Base-by-base conservation (phyloP, 2,113 vertebrate species). In the Tachysurus vachellii region DNA sequence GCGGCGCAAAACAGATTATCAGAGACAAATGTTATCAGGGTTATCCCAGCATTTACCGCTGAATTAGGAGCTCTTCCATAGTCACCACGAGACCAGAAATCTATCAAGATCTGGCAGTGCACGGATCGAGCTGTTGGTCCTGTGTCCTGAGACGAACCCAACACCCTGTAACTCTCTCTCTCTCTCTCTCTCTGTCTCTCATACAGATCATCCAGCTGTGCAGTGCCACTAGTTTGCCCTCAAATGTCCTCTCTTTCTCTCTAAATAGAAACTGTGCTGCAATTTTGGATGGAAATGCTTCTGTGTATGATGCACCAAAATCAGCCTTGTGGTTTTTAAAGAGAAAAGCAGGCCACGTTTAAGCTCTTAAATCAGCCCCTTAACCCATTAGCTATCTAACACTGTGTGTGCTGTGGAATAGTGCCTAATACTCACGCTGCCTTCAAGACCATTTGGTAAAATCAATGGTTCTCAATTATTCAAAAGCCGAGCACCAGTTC, bases 391-490 rank as follows among this genome's bases (percentile, higher is more conserved):
- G 76, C 62, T 85, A 90, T 85, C 59, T 82, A 88, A 62, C 79
- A 85, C 66, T 12, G 54, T 11, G 54, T 64, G 82, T 68, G 42
- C 76, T 81, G 68, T 28, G 53, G 88, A 5, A 14, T 7, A 77
- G 77, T 47, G 26, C 80, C 85, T 36, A 36, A 36, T 36, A 68
- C 44, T 73, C 54, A 47, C 56, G 4, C 61, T 66, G 57, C 86
- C 89, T 82, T 91, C 85, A 70, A 90, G 77, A 90, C 68, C 88
- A 91, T 92, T 90, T 85, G 70, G 80, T 84, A 87, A 91, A 90
- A 93, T 92, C 90, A 91, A 92, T 93, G 85, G 68, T 81, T 92
- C 84, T 92, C 50, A 93, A 93, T 93, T 91, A 91, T 92, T 93
- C 90, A 93, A 86, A 87, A 87, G 54, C 77, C n/a, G 70, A 86